Conservation (phyloP, 1,140 invertebrate species). For the Nymphalis io region DNA sequence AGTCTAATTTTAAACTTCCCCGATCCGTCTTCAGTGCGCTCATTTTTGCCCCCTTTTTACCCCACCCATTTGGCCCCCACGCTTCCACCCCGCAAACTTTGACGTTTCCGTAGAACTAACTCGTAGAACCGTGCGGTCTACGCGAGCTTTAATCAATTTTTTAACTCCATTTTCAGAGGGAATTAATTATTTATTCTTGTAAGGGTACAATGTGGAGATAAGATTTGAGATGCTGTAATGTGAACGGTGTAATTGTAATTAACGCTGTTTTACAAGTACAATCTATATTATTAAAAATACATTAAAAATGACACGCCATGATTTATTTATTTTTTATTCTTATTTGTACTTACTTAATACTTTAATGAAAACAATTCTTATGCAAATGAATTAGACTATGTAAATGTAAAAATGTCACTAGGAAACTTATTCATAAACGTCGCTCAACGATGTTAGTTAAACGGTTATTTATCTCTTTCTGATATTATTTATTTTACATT, state of each 20-base stretch:
- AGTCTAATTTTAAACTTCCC: constrained; percentile 64
- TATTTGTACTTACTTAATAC: no score
- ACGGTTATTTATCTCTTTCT: no score
- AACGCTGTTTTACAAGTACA: no score
- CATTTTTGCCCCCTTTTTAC: constrained; percentile 59
- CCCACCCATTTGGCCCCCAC: constrained; percentile 27
- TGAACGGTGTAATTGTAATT: not conserved
- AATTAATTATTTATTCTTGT: constrained; percentile 55
- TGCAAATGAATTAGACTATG: no score
- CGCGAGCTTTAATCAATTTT: constrained; percentile 75
- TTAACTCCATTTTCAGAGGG: constrained; percentile 67
- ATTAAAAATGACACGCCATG: no score
- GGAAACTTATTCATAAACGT: no score
- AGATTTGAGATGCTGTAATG: not conserved
- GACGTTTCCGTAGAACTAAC: constrained; percentile 69
- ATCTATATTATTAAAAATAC: no score
- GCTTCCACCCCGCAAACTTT: constrained; percentile 59
- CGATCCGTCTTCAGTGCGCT: constrained; percentile 66
- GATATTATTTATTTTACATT: no score
- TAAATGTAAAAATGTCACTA: no score
- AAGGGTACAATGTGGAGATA: not conserved
- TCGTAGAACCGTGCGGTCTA: constrained; percentile 57
- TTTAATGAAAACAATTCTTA: no score
- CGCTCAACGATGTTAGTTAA: no score
- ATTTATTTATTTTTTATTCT: no score